These are phyloP conservation scores for Enteromius paludinosus DNA, from an alignment of 2,797 vertebrate species.

Conservation along the genomic window DNA sequence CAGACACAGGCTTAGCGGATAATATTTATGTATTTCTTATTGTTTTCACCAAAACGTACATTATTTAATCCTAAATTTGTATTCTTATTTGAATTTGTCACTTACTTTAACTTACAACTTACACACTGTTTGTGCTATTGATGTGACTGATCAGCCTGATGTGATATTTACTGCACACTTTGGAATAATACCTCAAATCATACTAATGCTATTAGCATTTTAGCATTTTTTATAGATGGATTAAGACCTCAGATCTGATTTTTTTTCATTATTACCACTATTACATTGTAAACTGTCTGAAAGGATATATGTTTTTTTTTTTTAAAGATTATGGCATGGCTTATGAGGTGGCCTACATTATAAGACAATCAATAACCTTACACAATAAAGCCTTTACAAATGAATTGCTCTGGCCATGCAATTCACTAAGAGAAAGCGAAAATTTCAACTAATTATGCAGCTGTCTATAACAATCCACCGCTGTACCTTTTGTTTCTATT, in stretches of 20 bases:
- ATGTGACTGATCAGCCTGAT: neutral
- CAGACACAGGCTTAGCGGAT: neutral
- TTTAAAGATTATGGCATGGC: neutral
- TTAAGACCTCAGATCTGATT: too few species aligned
- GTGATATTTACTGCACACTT: too few species aligned
- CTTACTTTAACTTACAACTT: neutral
- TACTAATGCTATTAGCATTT: too few species aligned
- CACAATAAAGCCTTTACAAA: constrained; percentile 54
- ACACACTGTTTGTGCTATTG: neutral
- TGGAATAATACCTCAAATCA: too few species aligned
- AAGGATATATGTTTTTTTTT: too few species aligned
- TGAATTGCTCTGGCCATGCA: constrained; percentile 66
- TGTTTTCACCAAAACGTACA: neutral
- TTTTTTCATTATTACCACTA: too few species aligned
- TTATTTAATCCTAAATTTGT: neutral
- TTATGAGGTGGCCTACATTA: constrained; percentile 44
- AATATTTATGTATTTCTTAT: neutral
- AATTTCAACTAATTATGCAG: constrained; percentile 67
- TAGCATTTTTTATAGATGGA: too few species aligned
- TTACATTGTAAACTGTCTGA: too few species aligned
- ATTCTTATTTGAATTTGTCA: neutral
- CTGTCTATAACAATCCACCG: constrained; percentile 64
- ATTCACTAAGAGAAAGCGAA: constrained; percentile 62
- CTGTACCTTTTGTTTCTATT: constrained; percentile 17
- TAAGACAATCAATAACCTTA: constrained; percentile 48